phyloP scores from a whole-genome alignment of 1,140 invertebrate genomes.

The Atopsyche davidsoni region DNA sequence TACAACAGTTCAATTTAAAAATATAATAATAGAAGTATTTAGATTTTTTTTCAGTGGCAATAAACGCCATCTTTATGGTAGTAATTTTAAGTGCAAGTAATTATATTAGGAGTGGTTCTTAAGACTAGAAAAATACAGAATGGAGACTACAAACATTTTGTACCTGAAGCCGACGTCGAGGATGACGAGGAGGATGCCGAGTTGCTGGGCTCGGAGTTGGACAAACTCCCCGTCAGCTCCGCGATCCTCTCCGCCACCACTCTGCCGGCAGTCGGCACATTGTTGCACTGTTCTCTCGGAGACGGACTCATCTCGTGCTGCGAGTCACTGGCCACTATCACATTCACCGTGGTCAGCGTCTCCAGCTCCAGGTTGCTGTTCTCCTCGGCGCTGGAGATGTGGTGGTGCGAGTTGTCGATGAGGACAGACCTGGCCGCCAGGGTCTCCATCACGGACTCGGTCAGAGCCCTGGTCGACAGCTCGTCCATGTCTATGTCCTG shows the following conservation, averaged over 20 bases:
- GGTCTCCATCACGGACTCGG: conserved; percentile 48
- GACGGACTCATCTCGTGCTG: conserved; percentile 20
- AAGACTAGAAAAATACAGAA: too few species aligned
- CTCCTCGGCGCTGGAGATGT: conserved; percentile 32
- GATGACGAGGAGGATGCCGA: conserved; percentile 35
- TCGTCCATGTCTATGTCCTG: conserved; percentile 49
- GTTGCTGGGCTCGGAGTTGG: conserved; percentile 33
- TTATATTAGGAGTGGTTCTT: too few species aligned
- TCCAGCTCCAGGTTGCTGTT: conserved; percentile 39
- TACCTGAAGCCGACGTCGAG: conserved; percentile 45
- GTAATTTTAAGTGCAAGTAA: too few species aligned
- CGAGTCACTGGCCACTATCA: conserved; percentile 43
- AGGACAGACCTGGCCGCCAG: conserved; percentile 45
- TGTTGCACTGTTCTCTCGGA: conserved; percentile 30
- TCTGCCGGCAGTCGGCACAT: conserved; percentile 32
- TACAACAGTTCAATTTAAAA: too few species aligned
- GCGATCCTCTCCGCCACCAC: conserved; percentile 42
- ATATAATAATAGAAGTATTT: too few species aligned
- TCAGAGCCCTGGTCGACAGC: conserved; percentile 42
- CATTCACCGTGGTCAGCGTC: conserved; percentile 44
- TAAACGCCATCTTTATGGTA: too few species aligned
- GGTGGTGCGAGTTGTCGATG: conserved; percentile 39
- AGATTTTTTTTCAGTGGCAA: too few species aligned
- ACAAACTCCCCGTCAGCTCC: conserved; percentile 32
- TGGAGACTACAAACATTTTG: too few species aligned